A percentile compares a stretch with the other conserved stretches of the same genome.
These are phyloP conservation scores for Salvelinus sp. DNA, from an alignment of 2,113 vertebrate genomes.

Conservation along the genomic window DNA sequence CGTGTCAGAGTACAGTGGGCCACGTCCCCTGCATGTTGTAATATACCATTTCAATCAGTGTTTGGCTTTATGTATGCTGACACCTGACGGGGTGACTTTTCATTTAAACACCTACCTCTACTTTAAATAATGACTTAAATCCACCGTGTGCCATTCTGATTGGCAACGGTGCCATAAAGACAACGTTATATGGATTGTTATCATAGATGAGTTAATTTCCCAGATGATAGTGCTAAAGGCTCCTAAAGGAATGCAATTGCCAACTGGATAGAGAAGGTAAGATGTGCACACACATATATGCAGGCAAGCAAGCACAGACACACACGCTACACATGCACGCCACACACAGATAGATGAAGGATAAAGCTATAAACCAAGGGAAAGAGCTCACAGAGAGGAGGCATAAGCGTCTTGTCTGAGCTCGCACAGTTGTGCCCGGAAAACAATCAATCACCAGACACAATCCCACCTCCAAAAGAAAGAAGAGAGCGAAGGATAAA, in stretches of 20 bases:
- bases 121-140: slow-evolving; percentile 64
- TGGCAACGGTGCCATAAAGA: slow-evolving; percentile 64
- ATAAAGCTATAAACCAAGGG: slow-evolving; percentile 32
- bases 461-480: slow-evolving; percentile 37
- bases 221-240: slow-evolving; percentile 53
- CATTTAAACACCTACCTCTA: slow-evolving; percentile 40
- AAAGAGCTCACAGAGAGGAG: slow-evolving; percentile 30
- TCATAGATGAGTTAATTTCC: slow-evolving; percentile 58
- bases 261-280: slow-evolving; percentile 25
- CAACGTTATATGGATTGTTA: slow-evolving; percentile 63
- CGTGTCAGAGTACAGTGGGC: neutral
- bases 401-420: slow-evolving; percentile 32
- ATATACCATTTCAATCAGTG: slow-evolving; percentile 50
- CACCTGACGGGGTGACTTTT: slow-evolving; percentile 69
- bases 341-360: slow-evolving; percentile 30
- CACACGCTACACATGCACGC: neutral
- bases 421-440: slow-evolving; percentile 51
- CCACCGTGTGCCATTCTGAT: slow-evolving; percentile 54
- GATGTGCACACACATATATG: neutral
- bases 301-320: neutral
- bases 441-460: slow-evolving; percentile 49
- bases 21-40: slow-evolving; percentile 35
- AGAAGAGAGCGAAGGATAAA: slow-evolving; percentile 28
- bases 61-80: slow-evolving; percentile 40
- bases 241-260: slow-evolving; percentile 53